These are phyloP conservation scores for Tortricodes alternella DNA, from an alignment of 2,888 invertebrate species.

Conservation along the genomic window DNA sequence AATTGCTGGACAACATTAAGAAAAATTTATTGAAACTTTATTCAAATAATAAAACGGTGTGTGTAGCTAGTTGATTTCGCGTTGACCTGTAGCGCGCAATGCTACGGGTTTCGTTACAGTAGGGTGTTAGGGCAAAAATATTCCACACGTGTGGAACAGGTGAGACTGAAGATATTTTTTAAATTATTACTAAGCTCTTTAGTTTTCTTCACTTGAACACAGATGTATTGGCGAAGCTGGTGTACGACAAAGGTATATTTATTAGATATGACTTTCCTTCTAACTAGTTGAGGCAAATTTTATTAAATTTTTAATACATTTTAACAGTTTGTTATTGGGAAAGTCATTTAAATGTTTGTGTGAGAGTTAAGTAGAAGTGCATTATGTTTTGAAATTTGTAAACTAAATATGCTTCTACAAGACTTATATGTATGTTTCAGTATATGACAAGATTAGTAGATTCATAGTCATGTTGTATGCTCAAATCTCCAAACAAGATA, in stretches of 20 bases:
- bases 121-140: constrained; percentile 76
- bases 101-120: constrained; percentile 81
- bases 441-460: constrained; percentile 16
- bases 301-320: background rate
- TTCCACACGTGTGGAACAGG: constrained; percentile 79
- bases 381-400: too few relatives aligned
- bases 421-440: constrained; percentile 11
- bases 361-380: constrained; percentile 22
- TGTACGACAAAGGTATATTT: constrained; percentile 18
- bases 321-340: constrained; percentile 4
- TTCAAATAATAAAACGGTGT: constrained; percentile 72
- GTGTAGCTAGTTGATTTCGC: constrained; percentile 80
- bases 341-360: constrained; percentile 18
- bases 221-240: constrained; percentile 27
- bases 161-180: constrained; percentile 80
- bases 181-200: constrained; percentile 71
- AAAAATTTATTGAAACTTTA: constrained; percentile 69
- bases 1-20: constrained; percentile 76
- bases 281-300: background rate
- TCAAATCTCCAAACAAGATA: constrained; percentile 5
- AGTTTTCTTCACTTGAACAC: constrained; percentile 49
- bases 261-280: constrained; percentile 2
- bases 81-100: constrained; percentile 84
- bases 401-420: constrained; percentile 13
- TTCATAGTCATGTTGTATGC: constrained; percentile 14